Conservation (phyloP, 2,113 vertebrate species). For the Orycteropus afer region DNA sequence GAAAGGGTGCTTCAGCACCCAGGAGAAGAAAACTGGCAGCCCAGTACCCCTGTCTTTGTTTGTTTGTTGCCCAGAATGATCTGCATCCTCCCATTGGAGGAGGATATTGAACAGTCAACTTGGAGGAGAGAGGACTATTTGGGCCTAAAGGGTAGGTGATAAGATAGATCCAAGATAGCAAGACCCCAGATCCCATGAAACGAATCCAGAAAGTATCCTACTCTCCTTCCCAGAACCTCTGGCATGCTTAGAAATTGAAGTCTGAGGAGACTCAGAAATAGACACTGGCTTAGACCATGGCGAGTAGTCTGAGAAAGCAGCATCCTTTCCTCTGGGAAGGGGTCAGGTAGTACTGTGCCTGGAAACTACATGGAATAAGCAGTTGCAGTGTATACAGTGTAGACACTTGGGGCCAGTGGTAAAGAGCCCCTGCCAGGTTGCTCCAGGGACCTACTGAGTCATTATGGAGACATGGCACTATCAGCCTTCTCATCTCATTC, state of each 20-base stretch:
- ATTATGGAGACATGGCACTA: rapidly evolving
- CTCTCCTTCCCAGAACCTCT: background rate
- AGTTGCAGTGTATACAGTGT: rapidly evolving
- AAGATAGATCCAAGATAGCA: background rate
- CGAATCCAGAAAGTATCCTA: background rate
- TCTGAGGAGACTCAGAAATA: too few species aligned
- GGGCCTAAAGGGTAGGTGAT: background rate
- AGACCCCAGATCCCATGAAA: background rate
- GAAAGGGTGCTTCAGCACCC: background rate
- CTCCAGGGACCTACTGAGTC: background rate
- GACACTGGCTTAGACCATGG: background rate
- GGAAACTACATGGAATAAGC: background rate
- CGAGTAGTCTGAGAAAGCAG: rapidly evolving
- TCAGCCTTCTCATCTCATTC: background rate
- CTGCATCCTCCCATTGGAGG: background rate
- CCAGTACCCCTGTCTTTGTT: background rate
- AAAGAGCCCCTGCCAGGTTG: background rate
- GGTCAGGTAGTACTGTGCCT: rapidly evolving
- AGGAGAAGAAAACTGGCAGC: background rate
- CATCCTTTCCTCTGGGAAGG: background rate
- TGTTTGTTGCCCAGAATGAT: background rate
- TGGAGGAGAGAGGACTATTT: background rate
- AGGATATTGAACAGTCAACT: background rate
- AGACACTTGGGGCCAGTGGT: rapidly evolving
- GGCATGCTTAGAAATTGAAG: background rate